These are phyloP conservation scores for Tetragonula clypearis DNA, from an alignment of 1,140 invertebrate species.

Conservation along the genomic window DNA sequence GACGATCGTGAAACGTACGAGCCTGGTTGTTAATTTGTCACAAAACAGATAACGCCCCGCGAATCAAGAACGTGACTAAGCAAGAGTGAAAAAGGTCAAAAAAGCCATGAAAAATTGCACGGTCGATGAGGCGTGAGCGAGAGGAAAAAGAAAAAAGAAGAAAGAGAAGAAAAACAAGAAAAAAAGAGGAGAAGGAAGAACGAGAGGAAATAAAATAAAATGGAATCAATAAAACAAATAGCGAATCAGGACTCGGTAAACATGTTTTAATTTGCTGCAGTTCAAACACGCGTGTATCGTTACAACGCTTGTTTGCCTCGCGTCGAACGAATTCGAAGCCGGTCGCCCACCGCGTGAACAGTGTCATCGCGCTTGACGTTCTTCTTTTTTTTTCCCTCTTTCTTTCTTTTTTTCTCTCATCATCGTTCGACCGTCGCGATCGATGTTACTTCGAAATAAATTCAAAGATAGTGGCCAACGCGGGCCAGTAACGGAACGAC, in stretches of 20 bases:
- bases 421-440: background rate
- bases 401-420: no score
- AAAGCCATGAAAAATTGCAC: background rate
- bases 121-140: background rate
- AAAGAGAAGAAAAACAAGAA: background rate
- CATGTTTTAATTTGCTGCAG: background rate
- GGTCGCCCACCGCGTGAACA: background rate
- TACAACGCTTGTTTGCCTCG: background rate
- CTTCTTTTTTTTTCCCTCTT: background rate
- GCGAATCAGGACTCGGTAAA: background rate
- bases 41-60: no score
- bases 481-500: no score
- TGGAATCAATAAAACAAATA: background rate
- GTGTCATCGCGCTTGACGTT: background rate
- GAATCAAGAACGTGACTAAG: no score
- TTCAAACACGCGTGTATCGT: slow-evolving; percentile 1
- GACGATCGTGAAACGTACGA: no score
- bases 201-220: background rate
- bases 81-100: background rate
- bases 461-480: background rate
- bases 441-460: background rate
- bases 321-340: background rate
- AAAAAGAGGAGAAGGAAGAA: background rate
- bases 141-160: no score
- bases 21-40: no score